phyloP scores from a whole-genome alignment of 2,888 invertebrate species.

The Cantharis flavilabris region DNA sequence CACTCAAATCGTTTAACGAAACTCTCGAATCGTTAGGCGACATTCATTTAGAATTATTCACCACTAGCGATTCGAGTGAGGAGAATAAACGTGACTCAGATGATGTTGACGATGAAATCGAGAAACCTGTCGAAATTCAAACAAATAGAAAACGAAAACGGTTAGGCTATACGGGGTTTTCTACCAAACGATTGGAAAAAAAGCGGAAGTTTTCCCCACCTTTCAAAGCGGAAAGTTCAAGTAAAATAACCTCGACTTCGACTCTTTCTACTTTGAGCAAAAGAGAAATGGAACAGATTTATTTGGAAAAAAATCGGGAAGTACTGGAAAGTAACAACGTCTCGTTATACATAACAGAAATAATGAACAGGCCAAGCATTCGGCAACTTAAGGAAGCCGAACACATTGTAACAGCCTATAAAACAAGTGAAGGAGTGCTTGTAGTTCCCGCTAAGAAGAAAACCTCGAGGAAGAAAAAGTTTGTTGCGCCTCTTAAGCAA shows the following conservation, averaged over 20 bases:
- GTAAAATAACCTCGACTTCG: background rate
- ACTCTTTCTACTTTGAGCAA: slow-evolving; percentile 35
- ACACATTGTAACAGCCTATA: slow-evolving; percentile 42
- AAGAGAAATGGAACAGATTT: slow-evolving; percentile 43
- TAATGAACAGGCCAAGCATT: slow-evolving; percentile 45
- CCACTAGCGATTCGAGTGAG: background rate
- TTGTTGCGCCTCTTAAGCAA: slow-evolving; percentile 14
- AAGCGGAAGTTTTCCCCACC: background rate
- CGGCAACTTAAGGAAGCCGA: slow-evolving; percentile 43
- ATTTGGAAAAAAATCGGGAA: slow-evolving; percentile 41
- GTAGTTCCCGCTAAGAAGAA: slow-evolving; percentile 35
- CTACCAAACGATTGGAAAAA: background rate
- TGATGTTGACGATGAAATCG: background rate
- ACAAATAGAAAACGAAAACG: background rate
- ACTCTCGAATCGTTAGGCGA: slow-evolving; percentile 20
- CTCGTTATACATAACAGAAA: slow-evolving; percentile 39
- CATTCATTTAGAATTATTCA: slow-evolving; percentile 19
- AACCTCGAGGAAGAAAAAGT: slow-evolving; percentile 7
- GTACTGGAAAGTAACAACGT: slow-evolving; percentile 37
- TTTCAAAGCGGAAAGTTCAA: background rate
- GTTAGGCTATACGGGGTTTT: background rate
- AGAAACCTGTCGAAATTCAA: background rate
- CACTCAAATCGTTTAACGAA: background rate
- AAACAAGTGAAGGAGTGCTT: slow-evolving; percentile 43
- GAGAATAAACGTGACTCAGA: background rate